Evolutionary conservation across 2,888 invertebrate genomes (phyloP), one percentile per base, ranked within the genome.

Genomic region (Gnatocerus cornutus): DNA sequence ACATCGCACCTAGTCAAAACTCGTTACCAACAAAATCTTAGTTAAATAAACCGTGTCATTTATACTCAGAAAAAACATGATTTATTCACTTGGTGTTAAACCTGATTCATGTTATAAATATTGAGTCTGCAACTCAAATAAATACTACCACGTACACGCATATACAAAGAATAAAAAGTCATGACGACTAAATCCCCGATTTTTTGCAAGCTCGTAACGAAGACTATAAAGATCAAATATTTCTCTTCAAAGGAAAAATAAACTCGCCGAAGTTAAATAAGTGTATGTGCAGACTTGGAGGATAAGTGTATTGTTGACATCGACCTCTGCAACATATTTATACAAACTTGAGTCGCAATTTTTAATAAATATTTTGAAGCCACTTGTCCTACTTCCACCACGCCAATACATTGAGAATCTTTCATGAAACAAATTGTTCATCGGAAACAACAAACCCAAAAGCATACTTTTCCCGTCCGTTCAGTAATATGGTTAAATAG

Each of bases 401-500:
- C 4, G 4, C 4, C 2, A 21, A 21, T 21, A 21, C 21, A 21
- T 21, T 4, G 21, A 21, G 4, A 21, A 21, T 21, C 21, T 21
- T 21, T 21, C 21, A 21, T 21, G 21, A 21, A 1, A 13, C 43
- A 12, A 13, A 43, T 10, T 43, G 43, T 43, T 16, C 16, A 16
- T 46, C 46, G 41, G 16, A 46, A 46, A 46, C 14, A 16, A 16
- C 8, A 12, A 46, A 56, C 50, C 50, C 50, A 29, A 27, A 50
- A 50, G 50, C 50, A 50, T 13, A 50, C 50, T 29, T 46, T 33
- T 43, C 16, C 48, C 10, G 10, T 50, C 7, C 48, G 48, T 29
- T 50, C 48, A n/a, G 21, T 53, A 33, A 13, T 37, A 37, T 53
- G 37, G 53, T 53, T 53, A 53, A 53, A 53, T 53, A 53, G 53